Evolutionary conservation across 2,113 vertebrate species (phyloP).

Genomic region (Lepus europaeus): DNA sequence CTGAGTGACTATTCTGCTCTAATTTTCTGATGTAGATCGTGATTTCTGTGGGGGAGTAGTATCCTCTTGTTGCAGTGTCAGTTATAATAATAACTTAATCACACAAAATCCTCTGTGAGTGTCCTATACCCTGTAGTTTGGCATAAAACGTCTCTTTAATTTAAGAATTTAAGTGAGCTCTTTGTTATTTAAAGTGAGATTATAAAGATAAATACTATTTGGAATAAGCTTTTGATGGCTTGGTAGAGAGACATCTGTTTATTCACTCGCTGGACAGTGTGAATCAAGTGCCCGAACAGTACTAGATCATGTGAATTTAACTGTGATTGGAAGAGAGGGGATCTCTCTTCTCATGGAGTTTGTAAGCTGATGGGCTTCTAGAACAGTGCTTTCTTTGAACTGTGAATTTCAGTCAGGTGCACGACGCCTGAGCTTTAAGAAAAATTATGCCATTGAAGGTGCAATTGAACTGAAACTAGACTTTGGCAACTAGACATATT

Average conservation of each 20-base stretch:
- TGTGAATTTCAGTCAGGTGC: constrained; percentile 12
- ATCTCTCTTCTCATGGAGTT: neutral
- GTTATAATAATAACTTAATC: constrained; percentile 47
- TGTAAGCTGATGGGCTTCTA: neutral
- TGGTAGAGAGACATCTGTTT: neutral
- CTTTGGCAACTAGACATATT: constrained; percentile 34
- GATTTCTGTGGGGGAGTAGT: constrained; percentile 48
- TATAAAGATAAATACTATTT: constrained; percentile 4
- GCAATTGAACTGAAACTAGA: constrained; percentile 32
- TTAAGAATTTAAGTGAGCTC: constrained; percentile 43
- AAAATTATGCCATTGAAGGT: constrained; percentile 39
- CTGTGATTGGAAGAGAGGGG: neutral
- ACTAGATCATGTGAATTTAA: neutral
- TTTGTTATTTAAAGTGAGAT: constrained; percentile 49
- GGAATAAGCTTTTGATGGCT: constrained; percentile 49
- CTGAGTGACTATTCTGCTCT: constrained; percentile 19
- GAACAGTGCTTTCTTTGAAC: neutral
- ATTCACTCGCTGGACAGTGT: neutral
- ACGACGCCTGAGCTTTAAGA: neutral
- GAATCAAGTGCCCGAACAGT: neutral
- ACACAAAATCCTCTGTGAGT: constrained; percentile 21
- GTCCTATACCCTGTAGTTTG: neutral
- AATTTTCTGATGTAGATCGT: constrained; percentile 47
- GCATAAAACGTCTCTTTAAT: neutral
- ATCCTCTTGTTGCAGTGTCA: constrained; percentile 50